These are phyloP conservation scores for Edolisoma coerulescens DNA, from an alignment of 2,113 vertebrate species.

Conservation along the genomic window DNA sequence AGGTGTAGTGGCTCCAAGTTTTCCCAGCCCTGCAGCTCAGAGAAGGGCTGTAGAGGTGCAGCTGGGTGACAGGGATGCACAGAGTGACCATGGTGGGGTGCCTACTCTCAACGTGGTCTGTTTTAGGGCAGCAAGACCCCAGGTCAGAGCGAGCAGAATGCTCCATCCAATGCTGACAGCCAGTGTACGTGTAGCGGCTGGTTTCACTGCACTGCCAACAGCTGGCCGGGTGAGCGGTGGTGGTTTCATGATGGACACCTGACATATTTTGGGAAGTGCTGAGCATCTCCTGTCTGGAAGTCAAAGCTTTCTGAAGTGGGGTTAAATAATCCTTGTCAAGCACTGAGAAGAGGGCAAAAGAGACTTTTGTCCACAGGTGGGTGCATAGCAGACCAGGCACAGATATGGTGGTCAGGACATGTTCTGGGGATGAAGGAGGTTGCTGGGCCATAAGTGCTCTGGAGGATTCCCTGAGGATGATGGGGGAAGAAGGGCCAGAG, in stretches of 20 bases:
- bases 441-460: background rate
- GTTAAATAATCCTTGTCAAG: background rate
- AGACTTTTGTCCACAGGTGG: fast-evolving
- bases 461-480: background rate
- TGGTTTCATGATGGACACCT: fast-evolving
- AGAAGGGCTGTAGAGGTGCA: fast-evolving
- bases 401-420: fast-evolving
- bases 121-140: background rate
- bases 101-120: fast-evolving
- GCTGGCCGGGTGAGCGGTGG: fast-evolving
- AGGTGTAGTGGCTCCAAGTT: background rate
- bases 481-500: background rate
- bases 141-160: too few relatives aligned
- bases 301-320: background rate
- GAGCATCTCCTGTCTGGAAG: background rate
- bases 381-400: fast-evolving
- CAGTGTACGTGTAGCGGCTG: fast-evolving
- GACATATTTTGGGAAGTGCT: background rate
- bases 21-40: fast-evolving
- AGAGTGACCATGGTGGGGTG: background rate
- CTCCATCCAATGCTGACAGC: background rate
- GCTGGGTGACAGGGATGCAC: too few relatives aligned
- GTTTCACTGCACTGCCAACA: background rate
- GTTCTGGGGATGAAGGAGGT: background rate
- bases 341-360: background rate